Conservation (phyloP, 2,113 vertebrate species). For the Puntigrus tetrazona region DNA sequence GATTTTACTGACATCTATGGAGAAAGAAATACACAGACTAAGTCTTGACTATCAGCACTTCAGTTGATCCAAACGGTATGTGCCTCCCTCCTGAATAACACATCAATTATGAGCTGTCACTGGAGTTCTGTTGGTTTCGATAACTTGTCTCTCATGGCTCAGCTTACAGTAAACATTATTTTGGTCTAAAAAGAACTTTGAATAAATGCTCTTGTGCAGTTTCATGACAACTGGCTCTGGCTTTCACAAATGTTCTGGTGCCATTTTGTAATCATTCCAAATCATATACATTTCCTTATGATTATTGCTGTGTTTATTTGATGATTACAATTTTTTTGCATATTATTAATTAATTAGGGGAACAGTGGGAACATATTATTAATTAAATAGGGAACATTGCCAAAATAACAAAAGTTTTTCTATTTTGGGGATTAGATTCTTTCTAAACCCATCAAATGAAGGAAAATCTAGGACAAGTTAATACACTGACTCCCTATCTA, state of each 20-base stretch:
- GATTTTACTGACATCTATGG: constrained; percentile 43
- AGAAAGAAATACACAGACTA: constrained; percentile 36
- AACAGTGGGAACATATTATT: no score
- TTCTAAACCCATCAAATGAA: no score
- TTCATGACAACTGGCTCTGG: background rate
- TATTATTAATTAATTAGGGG: background rate
- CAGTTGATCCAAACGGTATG: constrained; percentile 48
- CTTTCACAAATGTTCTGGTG: background rate
- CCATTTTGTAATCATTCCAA: background rate
- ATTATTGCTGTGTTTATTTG: background rate
- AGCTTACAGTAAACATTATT: constrained; percentile 27
- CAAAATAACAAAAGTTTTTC: no score
- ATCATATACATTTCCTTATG: background rate
- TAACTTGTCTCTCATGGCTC: background rate
- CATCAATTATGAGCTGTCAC: constrained; percentile 22
- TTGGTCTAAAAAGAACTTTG: constrained; percentile 5
- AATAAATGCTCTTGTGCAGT: background rate
- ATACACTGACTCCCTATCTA: no score
- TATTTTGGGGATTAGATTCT: no score
- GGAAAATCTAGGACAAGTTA: no score
- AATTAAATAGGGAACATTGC: no score
- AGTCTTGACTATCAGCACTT: constrained; percentile 37
- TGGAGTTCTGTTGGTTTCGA: constrained; percentile 9
- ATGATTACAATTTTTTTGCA: background rate
- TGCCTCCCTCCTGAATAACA: constrained; percentile 48